Evolutionary conservation across 1,140 invertebrate species (phyloP), one percentile per base, ranked within the genome.

Genomic region (Pararge aegeria): DNA sequence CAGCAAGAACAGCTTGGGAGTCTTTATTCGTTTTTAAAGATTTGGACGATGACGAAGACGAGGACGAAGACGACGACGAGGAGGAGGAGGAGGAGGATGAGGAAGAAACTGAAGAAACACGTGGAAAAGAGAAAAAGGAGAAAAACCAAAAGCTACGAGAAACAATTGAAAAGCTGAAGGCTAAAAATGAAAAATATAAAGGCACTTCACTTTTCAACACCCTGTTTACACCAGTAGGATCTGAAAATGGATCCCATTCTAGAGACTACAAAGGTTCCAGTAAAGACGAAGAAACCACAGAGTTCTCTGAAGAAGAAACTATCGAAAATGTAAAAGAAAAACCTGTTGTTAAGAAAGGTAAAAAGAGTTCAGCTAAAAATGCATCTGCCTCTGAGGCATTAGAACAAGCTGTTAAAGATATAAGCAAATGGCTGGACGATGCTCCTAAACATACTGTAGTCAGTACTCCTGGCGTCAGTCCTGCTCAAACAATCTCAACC

Each of bases 351-450:
- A 78, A 82, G 54, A 83, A 73, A 62, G 52, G 62, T 2, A 87
- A 85, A 54, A 83, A 82, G 51, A 86, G 72, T 68, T 70, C 77
- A 1, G 83, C 87, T 9, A 92, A 91, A 69, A 93, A 91, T 70
- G 91, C 90, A 64, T 92, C 93, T 5, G 93, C 93, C 6, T 93
- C 95, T 55, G 95, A 96, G 61, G 95, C 95, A 0, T 85, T 97
- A 2, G 95, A 96, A 81, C 95, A 96, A 90, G 96, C 95, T 16
- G 89, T 96, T 3, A 96, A 96, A 92, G 96, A 97, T 78, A 96
- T 97, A 18, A 96, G 95, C 73, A 96, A 96, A 75, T 96, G 95
- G 95, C 83, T 97, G 40, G 95, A 96, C 76, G 95, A 96, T 66
- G 94, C 95, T 2, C 95, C 96, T 0, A 93, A 93, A 61, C 92